These are phyloP conservation scores for Cistogaster globosa DNA, from an alignment of 2,888 invertebrate species.

Conservation along the genomic window DNA sequence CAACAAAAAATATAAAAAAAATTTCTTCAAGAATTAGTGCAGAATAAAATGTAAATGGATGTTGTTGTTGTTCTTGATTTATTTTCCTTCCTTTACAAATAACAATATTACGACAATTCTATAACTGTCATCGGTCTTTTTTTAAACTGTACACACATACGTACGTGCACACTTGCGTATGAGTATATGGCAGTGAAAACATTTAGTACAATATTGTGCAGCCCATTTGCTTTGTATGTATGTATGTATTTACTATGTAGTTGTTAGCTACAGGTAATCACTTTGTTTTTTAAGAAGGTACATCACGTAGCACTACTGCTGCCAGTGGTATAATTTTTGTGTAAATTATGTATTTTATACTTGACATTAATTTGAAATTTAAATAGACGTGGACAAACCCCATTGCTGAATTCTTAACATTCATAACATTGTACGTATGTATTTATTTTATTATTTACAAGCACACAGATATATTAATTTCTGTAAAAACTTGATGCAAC, in stretches of 20 bases:
- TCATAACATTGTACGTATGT: too few species aligned
- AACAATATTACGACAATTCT: slow-evolving; percentile 20
- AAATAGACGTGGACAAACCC: slow-evolving; percentile 44
- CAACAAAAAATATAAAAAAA: neutral
- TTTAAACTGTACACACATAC: neutral
- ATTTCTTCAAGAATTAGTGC: slow-evolving; percentile 57
- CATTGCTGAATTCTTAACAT: slow-evolving; percentile 45
- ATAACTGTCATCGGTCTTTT: slow-evolving; percentile 7
- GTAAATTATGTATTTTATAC: slow-evolving; percentile 57
- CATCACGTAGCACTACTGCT: slow-evolving; percentile 5
- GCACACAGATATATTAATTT: too few species aligned
- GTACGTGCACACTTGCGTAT: too few species aligned
- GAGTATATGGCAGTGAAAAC: too few species aligned
- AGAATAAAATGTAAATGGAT: slow-evolving; percentile 39
- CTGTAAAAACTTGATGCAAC: too few species aligned
- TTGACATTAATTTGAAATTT: slow-evolving; percentile 66
- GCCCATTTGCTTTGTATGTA: neutral
- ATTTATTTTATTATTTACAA: too few species aligned
- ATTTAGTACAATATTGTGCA: too few species aligned
- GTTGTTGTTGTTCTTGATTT: slow-evolving; percentile 1
- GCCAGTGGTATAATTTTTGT: slow-evolving; percentile 31
- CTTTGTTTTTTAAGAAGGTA: slow-evolving; percentile 26
- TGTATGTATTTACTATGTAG: neutral
- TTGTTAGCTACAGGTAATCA: slow-evolving; percentile 9
- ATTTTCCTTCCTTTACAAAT: neutral